Evolutionary conservation across 2,797 vertebrate species (phyloP).

Genomic region (Myotis daubentonii): DNA sequence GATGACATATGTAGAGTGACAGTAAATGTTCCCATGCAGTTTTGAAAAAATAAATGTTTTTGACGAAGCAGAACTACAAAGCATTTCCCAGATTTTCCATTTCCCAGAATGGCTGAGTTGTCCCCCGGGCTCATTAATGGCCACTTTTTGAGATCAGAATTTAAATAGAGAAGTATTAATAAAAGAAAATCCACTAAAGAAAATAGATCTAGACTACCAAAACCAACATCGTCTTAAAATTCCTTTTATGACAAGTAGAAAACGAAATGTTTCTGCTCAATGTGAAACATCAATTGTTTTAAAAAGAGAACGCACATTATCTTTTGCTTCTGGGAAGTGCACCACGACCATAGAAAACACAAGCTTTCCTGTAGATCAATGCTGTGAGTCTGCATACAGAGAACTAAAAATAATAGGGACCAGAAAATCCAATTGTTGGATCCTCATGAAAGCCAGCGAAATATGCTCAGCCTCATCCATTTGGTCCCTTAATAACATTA

Average conservation of each 20-base stretch:
- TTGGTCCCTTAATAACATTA: conserved; percentile 55
- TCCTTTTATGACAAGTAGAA: conserved; percentile 51
- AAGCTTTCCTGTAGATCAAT: conserved; percentile 61
- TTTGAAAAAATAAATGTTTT: conserved; percentile 71
- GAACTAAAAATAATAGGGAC: conserved; percentile 58
- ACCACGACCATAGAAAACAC: conserved; percentile 58
- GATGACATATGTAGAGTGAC: conserved; percentile 49
- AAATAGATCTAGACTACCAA: conserved; percentile 53
- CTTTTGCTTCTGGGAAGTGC: conserved; percentile 63
- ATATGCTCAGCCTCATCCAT: conserved; percentile 15
- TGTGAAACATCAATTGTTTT: conserved; percentile 70
- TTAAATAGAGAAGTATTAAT: conserved; percentile 52
- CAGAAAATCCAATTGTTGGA: conserved; percentile 61
- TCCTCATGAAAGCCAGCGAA: conserved; percentile 13
- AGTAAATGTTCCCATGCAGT: conserved; percentile 54
- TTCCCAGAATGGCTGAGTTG: conserved; percentile 56
- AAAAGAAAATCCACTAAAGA: conserved; percentile 65
- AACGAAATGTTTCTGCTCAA: conserved; percentile 68
- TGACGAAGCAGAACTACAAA: conserved; percentile 58
- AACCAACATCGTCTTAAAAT: conserved; percentile 40
- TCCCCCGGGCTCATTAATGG: conserved; percentile 66
- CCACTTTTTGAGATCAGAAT: conserved; percentile 59
- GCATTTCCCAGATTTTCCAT: conserved; percentile 56
- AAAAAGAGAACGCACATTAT: conserved; percentile 36
- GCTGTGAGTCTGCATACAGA: not conserved